phyloP scores from a whole-genome alignment of 2,888 invertebrate species.

The Timema podura region DNA sequence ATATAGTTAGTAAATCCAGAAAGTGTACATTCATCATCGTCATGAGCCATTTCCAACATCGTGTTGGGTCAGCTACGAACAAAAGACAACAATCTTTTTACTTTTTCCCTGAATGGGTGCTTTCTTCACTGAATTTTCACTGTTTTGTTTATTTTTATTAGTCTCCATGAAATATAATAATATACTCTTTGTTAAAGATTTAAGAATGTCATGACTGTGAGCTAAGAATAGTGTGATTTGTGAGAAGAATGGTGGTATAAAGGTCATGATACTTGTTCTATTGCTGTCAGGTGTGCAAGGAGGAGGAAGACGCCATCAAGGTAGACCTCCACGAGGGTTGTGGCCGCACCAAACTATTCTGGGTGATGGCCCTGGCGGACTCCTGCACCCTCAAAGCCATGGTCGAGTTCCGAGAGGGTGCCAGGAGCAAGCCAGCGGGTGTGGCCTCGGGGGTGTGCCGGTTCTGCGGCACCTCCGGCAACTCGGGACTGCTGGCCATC shows the following conservation, averaged over 20 bases:
- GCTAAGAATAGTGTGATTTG: no score
- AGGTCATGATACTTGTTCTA: slow-evolving; percentile 24
- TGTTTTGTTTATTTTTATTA: no score
- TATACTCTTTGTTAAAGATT: no score
- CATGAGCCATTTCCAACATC: no score
- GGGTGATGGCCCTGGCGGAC: slow-evolving; percentile 90
- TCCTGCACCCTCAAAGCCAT: slow-evolving; percentile 86
- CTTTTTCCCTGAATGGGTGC: no score
- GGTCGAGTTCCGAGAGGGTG: slow-evolving; percentile 83
- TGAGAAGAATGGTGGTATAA: background rate
- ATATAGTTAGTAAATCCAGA: no score
- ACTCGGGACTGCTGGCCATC: slow-evolving; percentile 79
- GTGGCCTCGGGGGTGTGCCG: slow-evolving; percentile 72
- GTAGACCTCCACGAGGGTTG: slow-evolving; percentile 95
- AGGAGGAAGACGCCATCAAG: slow-evolving; percentile 92
- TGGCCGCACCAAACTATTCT: slow-evolving; percentile 91
- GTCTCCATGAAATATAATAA: no score
- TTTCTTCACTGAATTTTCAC: no score
- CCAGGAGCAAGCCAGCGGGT: slow-evolving; percentile 41
- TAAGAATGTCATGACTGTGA: no score
- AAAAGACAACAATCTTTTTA: no score
- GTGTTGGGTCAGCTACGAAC: no score
- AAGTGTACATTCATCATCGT: no score
- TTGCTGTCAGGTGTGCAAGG: slow-evolving; percentile 82
- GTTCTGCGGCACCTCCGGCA: slow-evolving; percentile 84